A percentile compares a stretch with the other conserved stretches of the same genome.
Evolutionary conservation across 2,888 invertebrate genomes (phyloP).

Genomic region (Microctonus hyperodae): DNA sequence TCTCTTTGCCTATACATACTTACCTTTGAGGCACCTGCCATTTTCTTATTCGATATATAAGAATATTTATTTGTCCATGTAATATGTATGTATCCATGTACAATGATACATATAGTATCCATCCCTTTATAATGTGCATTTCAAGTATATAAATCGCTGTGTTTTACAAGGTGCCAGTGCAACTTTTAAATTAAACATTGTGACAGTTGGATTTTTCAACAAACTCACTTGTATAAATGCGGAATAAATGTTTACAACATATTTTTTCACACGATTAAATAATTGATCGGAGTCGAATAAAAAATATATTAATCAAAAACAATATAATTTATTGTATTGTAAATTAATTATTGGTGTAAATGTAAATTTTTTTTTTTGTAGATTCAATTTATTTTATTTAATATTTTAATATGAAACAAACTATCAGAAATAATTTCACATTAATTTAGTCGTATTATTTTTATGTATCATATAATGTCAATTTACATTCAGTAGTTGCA

Average conservation of each 20-base stretch:
- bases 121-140: slow-evolving; percentile 5
- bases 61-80: not conserved
- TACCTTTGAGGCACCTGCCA: slow-evolving; percentile 24
- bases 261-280: slow-evolving; percentile 5
- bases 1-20: slow-evolving; percentile 26
- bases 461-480: not conserved
- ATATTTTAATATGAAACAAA: not conserved
- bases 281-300: not conserved
- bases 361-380: too few relatives aligned
- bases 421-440: not conserved
- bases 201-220: not conserved
- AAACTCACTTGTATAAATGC: not conserved
- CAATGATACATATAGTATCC: not conserved
- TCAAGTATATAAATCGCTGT: not conserved
- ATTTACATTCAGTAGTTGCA: slow-evolving; percentile 1
- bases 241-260: slow-evolving; percentile 7
- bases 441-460: not conserved
- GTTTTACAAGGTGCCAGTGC: slow-evolving; percentile 9
- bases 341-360: too few relatives aligned
- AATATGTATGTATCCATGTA: not conserved
- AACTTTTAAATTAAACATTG: slow-evolving; percentile 13
- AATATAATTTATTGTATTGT: too few relatives aligned
- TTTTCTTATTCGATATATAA: slow-evolving; percentile 8
- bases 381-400: too few relatives aligned
- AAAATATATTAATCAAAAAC: not conserved